A percentile compares a stretch with the other conserved stretches of the same genome.
Conservation (phyloP, 2,113 vertebrate genomes). For the Egretta garzetta region DNA sequence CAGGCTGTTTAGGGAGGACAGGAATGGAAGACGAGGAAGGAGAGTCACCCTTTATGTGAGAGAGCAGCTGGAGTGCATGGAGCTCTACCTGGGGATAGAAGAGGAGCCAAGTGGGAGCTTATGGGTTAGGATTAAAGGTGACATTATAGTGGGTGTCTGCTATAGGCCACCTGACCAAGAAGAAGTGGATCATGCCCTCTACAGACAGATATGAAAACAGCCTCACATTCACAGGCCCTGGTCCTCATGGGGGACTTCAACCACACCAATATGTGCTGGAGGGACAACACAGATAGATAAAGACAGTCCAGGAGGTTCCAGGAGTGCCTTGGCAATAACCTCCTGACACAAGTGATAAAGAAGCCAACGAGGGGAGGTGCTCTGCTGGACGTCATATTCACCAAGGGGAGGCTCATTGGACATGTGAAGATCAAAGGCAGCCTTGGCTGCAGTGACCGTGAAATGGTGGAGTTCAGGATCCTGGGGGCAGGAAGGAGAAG, state of each 20-base stretch:
- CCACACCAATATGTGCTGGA: neutral
- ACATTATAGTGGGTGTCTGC: neutral
- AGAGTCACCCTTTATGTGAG: neutral
- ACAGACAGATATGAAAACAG: neutral
- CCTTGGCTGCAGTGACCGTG: neutral
- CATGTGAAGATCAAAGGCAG: neutral
- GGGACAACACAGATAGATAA: neutral
- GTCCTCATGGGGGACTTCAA: neutral
- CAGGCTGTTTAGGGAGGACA: neutral
- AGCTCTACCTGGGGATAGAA: neutral
- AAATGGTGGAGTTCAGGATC: neutral
- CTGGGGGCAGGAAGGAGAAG: neutral
- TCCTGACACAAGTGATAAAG: neutral
- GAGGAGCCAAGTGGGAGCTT: neutral
- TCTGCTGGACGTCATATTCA: neutral
- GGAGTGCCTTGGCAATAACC: neutral
- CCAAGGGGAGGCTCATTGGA: neutral
- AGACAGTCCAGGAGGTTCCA: neutral
- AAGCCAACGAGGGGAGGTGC: neutral
- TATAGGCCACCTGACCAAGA: neutral
- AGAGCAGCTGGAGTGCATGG: neutral
- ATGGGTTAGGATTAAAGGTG: neutral
- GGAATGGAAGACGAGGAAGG: neutral
- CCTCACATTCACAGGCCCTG: neutral
- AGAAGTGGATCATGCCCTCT: neutral